Base-by-base conservation (phyloP, 2,888 invertebrate species). In the Eupeodes latifasciatus region DNA sequence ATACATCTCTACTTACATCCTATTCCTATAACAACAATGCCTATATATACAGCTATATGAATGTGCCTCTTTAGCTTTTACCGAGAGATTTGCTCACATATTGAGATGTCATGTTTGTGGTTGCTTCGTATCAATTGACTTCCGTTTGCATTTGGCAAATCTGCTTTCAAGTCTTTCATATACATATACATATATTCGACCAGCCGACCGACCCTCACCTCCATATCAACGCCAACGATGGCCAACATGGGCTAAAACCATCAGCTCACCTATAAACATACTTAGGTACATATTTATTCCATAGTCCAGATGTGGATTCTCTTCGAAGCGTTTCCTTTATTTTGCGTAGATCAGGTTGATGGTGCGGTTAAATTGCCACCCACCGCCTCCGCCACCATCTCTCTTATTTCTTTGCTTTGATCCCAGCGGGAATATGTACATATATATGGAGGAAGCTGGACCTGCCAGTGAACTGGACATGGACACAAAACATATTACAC, bases 51-150 rank as follows among this genome's bases (percentile, higher is more conserved):
- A 27, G 27, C 27, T 27, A 47, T 64, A n/a, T 47, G 34, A 40
- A 74, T 74, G 19, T 71, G 69, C 76, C 81, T 85, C 51, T 47
- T 49, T 79, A 69, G 86, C 66, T 86, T 83, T 86, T 75, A 79
- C 62, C 59, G 75, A 79, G 44, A 76, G 78, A 83, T 79, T 83
- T 83, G 51, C 75, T 74, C 75, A 74, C 75, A 86, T 78, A 86
- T 86, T 86, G 78, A 86, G 79, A 86, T 86, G 86, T 86, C 86
- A 83, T 86, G 83, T 75, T 86, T 83, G 83, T 44, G 82, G 86
- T 75, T 83, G 82, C 74, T 74, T 83, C 74, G 49, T 79, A 86
- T 86, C 82, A 86, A 82, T 82, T 82, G 86, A 86, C 82, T 86
- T 86, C 79, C 83, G 83, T 83, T 86, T 86, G 83, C 71, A 86